These are phyloP conservation scores for Lithobius niger DNA, from an alignment of 1,140 invertebrate genomes.

Conservation along the genomic window DNA sequence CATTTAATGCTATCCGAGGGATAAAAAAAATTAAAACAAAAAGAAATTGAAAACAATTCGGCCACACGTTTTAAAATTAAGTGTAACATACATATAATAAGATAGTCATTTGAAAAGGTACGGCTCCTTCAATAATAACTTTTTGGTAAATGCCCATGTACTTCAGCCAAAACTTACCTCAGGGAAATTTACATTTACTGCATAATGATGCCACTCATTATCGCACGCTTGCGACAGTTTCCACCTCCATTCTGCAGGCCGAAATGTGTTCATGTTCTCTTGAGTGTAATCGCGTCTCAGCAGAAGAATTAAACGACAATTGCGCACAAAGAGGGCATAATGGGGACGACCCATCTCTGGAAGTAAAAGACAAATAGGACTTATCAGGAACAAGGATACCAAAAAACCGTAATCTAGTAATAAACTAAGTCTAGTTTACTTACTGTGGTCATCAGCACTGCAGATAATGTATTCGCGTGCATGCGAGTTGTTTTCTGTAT, in stretches of 20 bases:
- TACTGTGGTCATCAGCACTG: slow-evolving; percentile 89
- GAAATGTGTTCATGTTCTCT: slow-evolving; percentile 83
- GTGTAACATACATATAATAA: no score
- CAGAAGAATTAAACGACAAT: slow-evolving; percentile 87
- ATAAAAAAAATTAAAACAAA: no score
- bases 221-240: slow-evolving; percentile 85
- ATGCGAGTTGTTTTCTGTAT: slow-evolving; percentile 61
- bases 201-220: slow-evolving; percentile 97
- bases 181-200: slow-evolving; percentile 74
- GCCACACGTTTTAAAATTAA: no score
- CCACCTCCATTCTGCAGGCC: slow-evolving; percentile 96
- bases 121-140: no score
- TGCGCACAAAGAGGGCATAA: slow-evolving; percentile 89
- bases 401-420: no score
- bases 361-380: slow-evolving; percentile 25
- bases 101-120: no score
- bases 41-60: no score
- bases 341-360: slow-evolving; percentile 96
- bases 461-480: slow-evolving; percentile 90
- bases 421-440: no score
- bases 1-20: no score
- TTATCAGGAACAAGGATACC: no score
- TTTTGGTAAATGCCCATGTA: no score
- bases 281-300: slow-evolving; percentile 82
- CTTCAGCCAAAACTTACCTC: slow-evolving; percentile 48